phyloP scores from a whole-genome alignment of 2,888 invertebrate genomes.

The Drosophila prolongata region DNA sequence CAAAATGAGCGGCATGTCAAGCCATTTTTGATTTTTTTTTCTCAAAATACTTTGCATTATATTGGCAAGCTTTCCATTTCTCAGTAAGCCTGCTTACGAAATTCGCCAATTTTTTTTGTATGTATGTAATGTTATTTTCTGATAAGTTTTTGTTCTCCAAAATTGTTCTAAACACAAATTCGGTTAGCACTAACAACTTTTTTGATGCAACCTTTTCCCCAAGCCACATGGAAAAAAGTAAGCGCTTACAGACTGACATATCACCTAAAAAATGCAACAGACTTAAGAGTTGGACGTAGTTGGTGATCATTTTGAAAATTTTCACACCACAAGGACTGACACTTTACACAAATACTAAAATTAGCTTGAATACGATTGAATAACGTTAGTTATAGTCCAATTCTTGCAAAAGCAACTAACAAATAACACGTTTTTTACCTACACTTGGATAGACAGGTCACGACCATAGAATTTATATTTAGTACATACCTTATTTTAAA shows the following conservation, averaged over 20 bases:
- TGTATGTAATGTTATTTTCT: no score
- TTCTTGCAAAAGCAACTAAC: slow-evolving; percentile 6
- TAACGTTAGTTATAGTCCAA: slow-evolving; percentile 17
- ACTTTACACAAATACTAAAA: background rate
- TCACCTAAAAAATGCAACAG: no score
- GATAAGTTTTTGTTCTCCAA: no score
- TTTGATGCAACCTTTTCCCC: no score
- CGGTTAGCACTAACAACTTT: no score
- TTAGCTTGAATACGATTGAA: slow-evolving; percentile 14
- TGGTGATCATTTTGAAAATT: background rate
- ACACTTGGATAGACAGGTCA: background rate
- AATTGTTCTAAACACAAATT: no score
- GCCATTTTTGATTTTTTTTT: no score
- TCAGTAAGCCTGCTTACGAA: slow-evolving; percentile 7
- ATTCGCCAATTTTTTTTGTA: slow-evolving; percentile 4
- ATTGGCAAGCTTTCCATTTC: slow-evolving; percentile 1
- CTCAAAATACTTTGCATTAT: no score
- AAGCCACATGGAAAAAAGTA: background rate
- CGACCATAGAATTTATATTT: slow-evolving; percentile 13
- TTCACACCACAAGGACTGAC: background rate
- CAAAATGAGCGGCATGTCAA: slow-evolving; percentile 10
- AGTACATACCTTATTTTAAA: background rate
- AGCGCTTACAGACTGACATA: no score
- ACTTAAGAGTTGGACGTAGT: no score
- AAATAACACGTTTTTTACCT: slow-evolving; percentile 1